Percentiles rank a stretch among this genome's conserved stretches.
Conservation (phyloP, 2,797 vertebrate genomes). For the Uromys caudimaculatus region DNA sequence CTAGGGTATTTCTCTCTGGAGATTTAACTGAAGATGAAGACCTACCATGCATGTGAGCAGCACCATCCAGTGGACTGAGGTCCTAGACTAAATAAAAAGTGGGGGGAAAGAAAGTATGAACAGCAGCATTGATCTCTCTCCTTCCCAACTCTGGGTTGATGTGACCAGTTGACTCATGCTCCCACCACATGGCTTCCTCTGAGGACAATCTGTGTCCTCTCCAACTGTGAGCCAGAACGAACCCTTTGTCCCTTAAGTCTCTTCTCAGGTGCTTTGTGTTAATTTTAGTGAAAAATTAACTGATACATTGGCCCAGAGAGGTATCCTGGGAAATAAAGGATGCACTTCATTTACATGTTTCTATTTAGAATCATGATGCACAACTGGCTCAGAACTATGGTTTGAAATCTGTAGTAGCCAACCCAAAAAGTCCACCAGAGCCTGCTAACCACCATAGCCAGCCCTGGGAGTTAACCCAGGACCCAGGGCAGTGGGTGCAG, state of each 20-base stretch:
- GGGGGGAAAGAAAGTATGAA: neutral
- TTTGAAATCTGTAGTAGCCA: neutral
- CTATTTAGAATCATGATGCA: neutral
- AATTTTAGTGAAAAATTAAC: neutral
- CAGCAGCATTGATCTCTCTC: neutral
- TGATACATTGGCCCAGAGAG: neutral
- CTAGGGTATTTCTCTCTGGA: neutral
- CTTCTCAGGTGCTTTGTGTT: neutral
- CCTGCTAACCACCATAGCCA: neutral
- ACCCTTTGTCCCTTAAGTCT: neutral
- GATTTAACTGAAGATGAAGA: neutral
- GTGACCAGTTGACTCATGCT: neutral
- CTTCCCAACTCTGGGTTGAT: neutral
- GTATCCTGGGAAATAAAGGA: neutral
- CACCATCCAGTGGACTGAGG: neutral
- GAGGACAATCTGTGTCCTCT: neutral
- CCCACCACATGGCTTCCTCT: neutral
- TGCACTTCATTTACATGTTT: neutral
- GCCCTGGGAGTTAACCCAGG: neutral
- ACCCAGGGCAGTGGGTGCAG: neutral
- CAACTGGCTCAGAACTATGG: neutral
- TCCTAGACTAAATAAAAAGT: neutral
- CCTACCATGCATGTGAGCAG: neutral
- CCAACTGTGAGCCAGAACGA: neutral
- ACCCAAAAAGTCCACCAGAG: neutral